Conservation (phyloP, 2,797 vertebrate genomes). For the Vespertilio murinus region DNA sequence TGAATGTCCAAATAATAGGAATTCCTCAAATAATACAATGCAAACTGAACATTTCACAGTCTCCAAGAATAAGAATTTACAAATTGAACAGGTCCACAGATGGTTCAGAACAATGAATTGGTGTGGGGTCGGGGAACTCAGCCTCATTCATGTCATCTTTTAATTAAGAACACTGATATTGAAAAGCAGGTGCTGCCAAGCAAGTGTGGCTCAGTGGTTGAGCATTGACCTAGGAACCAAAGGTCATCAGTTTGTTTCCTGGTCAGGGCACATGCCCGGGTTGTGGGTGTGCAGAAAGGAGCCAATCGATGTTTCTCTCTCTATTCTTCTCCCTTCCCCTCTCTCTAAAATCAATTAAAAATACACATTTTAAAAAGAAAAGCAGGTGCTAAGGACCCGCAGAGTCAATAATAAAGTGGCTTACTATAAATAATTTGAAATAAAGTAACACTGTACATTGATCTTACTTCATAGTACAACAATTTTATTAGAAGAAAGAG, state of each 20-base stretch:
- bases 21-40: not conserved
- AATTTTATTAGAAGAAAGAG: not conserved
- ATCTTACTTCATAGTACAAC: not conserved
- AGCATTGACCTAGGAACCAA: too few relatives aligned
- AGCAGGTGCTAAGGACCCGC: not conserved
- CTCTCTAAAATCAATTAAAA: too few relatives aligned
- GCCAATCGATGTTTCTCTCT: too few relatives aligned
- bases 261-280: too few relatives aligned
- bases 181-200: not conserved
- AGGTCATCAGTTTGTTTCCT: too few relatives aligned
- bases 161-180: not conserved
- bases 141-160: not conserved
- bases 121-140: not conserved
- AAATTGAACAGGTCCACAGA: not conserved
- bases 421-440: not conserved
- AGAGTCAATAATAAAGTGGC: not conserved
- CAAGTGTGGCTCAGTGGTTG: too few relatives aligned
- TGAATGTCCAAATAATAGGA: not conserved
- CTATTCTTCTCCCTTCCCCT: too few relatives aligned
- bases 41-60: not conserved
- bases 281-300: too few relatives aligned
- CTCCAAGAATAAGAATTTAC: not conserved
- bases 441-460: not conserved
- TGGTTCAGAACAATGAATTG: not conserved
- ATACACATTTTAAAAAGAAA: not conserved